Base-by-base conservation (phyloP, 2,113 vertebrate genomes). In the Poecile atricapillus region DNA sequence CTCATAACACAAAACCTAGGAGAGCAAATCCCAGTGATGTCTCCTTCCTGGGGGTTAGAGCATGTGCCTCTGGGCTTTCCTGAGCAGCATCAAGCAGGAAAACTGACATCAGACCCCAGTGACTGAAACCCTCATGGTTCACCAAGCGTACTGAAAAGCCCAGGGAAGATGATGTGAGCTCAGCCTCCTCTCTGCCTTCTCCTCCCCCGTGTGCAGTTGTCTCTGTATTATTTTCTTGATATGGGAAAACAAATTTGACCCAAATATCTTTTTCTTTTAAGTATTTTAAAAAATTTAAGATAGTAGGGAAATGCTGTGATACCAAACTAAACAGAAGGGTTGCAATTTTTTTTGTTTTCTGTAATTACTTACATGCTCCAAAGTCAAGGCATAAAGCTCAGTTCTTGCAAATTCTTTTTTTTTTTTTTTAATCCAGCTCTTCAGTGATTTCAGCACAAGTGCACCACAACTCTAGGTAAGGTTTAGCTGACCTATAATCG, bases 71-170 rank as follows among this genome's bases (percentile, higher is more conserved):
- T 74, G 49, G 60, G 59, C 55, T 53, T 15, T 80, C 37, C 63
- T 53, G 41, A 20, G 59, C 65, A 52, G 5, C 79, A 30, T 3
- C 0, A 1, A 69, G 71, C 71, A 76, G 49, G n/a, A 88, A 25
- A 67, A 68, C 31, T 47, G 83, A 13, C 15, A 30, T n/a, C 52
- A 85, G 60, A 21, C 56, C 39, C 78, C 49, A 46, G 74, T 83
- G 85, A 28, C 60, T 41, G 83, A 39, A 50, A 4, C 0, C 0
- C 77, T 87, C 14, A 33, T 0, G 2, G 35, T 67, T 91, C 65
- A 90, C 23, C 74, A 67, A 1, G 25, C 1, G 0, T 12, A 2
- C 20, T 71, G 64, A 70, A 90, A 75, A 68, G 35, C 70, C 35
- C 44, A 41, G 67, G 59, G 70, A 59, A 35, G 68, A 47, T 15